Percentiles rank a stretch among this genome's conserved stretches.
phyloP scores from a whole-genome alignment of 2,113 vertebrate genomes.

The Galbula dea region DNA sequence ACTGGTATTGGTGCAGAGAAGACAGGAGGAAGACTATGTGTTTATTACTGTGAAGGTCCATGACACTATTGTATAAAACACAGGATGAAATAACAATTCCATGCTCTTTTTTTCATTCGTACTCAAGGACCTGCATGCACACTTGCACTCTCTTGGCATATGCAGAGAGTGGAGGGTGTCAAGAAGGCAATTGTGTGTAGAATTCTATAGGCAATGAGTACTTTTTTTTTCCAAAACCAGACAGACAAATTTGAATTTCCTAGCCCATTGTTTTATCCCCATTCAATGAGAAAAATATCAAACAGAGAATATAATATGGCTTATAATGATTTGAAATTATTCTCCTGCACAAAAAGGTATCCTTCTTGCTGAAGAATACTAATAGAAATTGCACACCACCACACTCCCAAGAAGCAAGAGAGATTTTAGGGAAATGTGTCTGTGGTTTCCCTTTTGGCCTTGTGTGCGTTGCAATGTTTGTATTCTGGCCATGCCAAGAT shows the following conservation, averaged over 20 bases:
- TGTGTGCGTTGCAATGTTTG: neutral
- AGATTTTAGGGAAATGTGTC: neutral
- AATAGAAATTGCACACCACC: neutral
- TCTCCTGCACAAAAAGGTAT: neutral
- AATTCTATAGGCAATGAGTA: neutral
- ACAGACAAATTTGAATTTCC: neutral
- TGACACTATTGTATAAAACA: neutral
- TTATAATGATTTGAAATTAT: neutral
- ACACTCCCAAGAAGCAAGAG: neutral
- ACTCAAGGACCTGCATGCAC: neutral
- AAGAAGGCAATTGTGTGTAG: neutral
- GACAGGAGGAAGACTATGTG: neutral
- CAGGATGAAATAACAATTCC: neutral
- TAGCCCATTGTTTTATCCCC: neutral
- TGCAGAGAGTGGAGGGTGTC: neutral
- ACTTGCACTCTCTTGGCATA: neutral
- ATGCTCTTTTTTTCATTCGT: neutral
- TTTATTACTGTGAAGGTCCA: neutral
- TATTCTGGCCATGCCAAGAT: neutral
- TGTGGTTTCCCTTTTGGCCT: neutral
- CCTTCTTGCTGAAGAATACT: neutral
- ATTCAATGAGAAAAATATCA: neutral
- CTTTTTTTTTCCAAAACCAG: neutral
- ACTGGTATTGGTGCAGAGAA: neutral
- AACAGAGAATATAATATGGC: neutral